Evolutionary conservation across 92 coral and sea anemone species (phyloP), one percentile per base, ranked within the genome.

Genomic region (Paramuricea clavata): DNA sequence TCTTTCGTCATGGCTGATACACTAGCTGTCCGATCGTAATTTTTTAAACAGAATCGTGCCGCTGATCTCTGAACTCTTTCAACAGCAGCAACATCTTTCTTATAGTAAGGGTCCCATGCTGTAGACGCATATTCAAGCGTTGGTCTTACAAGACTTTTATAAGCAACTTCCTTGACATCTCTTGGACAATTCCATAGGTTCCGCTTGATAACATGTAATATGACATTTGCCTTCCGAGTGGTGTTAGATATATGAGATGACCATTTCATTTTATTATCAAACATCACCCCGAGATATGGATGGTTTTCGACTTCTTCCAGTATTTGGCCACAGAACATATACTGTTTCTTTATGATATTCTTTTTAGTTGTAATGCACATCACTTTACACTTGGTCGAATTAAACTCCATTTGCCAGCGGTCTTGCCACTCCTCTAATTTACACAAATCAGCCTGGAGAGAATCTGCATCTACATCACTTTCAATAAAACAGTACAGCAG

Each of bases 241-340:
- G 19, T 62, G 54, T 47, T 49, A 0, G 83, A 85, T 71, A 85
- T 78, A 59, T 74, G 88, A 49, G 88, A 74, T n/a, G n/a, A n/a
- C n/a, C n/a, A n/a, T n/a, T n/a, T n/a, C n/a, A n/a, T n/a, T n/a
- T n/a, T n/a, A n/a, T n/a, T n/a, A n/a, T n/a, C n/a, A n/a, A n/a
- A n/a, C n/a, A n/a, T n/a, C n/a, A n/a, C 83, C 57, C 61, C 74
- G 44, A 56, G 74, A 41, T 85, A 85, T 85, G 88, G 72, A 69
- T 54, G 62, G 71, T 30, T 84, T 25, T 74, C 88, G 28, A 84
- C 82, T 69, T 84, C 73, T 74, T 85, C 88, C 83, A 85, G 19
- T 12, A 36, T 67, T 49, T 72, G 26, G 13, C 82, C 88, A 72
- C 81, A 69, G 87, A 71, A 35, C 49, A 33, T 71, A 25, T 49